phyloP scores from a whole-genome alignment of 2,797 vertebrate genomes.

The Sebastes minor region DNA sequence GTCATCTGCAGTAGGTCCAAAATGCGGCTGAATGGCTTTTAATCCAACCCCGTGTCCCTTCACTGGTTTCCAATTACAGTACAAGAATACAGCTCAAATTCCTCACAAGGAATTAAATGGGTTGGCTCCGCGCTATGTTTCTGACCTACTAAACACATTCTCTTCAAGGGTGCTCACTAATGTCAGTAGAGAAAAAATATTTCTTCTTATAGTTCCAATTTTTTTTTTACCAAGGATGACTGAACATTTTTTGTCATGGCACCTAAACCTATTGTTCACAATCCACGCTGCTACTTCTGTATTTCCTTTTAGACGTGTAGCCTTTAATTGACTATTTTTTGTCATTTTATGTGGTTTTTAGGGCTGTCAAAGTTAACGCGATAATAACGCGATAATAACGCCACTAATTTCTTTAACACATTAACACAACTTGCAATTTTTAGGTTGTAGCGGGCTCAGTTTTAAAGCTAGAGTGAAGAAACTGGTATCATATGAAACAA shows the following conservation, averaged over 20 bases:
- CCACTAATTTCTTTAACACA: too few species aligned
- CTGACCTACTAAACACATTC: not conserved
- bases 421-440: too few species aligned
- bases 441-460: too few species aligned
- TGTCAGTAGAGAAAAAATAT: not conserved
- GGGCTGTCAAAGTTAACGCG: too few species aligned
- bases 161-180: not conserved
- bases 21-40: not conserved
- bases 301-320: too few species aligned
- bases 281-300: not conserved
- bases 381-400: too few species aligned
- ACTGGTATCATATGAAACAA: too few species aligned
- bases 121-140: not conserved
- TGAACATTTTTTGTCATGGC: not conserved
- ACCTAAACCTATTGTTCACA: not conserved
- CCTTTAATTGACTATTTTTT: too few species aligned
- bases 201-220: too few species aligned
- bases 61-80: slow-evolving; percentile 11
- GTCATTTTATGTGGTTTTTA: not conserved
- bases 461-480: too few species aligned
- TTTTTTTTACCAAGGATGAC: not conserved
- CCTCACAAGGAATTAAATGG: not conserved
- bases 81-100: slow-evolving; percentile 6
- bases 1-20: not conserved
- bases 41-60: not conserved